Evolutionary conservation across 2,113 vertebrate species (phyloP).

Genomic region (Ochotona princeps): DNA sequence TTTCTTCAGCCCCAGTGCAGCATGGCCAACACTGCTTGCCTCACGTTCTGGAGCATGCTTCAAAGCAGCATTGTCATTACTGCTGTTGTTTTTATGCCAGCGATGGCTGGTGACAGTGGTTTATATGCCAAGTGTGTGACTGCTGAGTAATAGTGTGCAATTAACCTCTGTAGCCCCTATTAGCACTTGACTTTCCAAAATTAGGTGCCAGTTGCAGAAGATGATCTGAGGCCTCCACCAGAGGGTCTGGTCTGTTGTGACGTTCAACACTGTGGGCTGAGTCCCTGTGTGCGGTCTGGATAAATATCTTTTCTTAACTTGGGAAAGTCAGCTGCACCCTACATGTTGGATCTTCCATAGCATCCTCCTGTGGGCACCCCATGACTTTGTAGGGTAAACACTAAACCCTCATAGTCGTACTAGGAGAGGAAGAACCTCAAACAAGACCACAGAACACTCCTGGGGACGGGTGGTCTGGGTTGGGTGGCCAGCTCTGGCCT

Average conservation of each 20-base stretch:
- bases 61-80: not conserved
- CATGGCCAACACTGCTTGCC: not conserved
- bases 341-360: not conserved
- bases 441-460: not conserved
- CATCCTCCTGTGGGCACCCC: not conserved
- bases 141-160: constrained; percentile 33
- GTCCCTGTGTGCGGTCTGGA: not conserved
- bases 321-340: too few species aligned
- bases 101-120: not conserved
- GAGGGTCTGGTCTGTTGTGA: not conserved
- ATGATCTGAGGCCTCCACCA: not conserved
- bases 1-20: not conserved
- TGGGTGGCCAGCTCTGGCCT: not conserved
- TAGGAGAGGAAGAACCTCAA: not conserved
- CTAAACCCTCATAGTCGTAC: not conserved
- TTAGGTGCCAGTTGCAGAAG: constrained; percentile 10
- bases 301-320: not conserved
- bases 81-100: not conserved
- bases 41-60: not conserved
- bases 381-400: not conserved
- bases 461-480: not conserved
- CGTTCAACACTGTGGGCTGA: not conserved
- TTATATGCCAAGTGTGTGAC: not conserved
- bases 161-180: constrained; percentile 18
- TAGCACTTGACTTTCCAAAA: constrained; percentile 43